Conservation (phyloP, 2,888 invertebrate genomes). For the Camponotus fellah region DNA sequence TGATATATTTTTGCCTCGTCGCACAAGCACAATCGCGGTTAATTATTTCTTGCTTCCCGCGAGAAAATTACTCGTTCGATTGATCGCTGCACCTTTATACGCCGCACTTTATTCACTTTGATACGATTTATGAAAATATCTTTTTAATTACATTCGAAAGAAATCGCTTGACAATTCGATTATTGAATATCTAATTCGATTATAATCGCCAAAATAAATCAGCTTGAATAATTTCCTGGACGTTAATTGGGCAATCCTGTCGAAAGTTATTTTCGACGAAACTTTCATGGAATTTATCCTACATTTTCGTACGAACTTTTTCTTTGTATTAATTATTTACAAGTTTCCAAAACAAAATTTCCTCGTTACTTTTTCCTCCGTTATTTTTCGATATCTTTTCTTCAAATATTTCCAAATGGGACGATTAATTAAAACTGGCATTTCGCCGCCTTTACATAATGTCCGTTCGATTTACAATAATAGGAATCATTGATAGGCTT, state of each 20-base stretch:
- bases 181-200: background rate
- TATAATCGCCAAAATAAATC: background rate
- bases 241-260: constrained; percentile 3
- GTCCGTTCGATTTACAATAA: constrained; percentile 34
- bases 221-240: constrained; percentile 15
- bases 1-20: constrained; percentile 37
- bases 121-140: constrained; percentile 26
- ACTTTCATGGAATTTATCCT: constrained; percentile 29
- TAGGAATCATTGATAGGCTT: constrained; percentile 33
- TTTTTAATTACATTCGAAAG: constrained; percentile 2
- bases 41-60: constrained; percentile 34
- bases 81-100: background rate
- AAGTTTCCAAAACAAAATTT: background rate
- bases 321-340: constrained; percentile 4
- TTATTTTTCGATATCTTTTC: background rate
- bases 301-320: background rate
- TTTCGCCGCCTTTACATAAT: constrained; percentile 10
- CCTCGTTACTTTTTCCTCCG: background rate
- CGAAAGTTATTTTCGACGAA: constrained; percentile 20
- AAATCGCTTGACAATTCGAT: background rate
- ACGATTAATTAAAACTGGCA: background rate
- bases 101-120: background rate
- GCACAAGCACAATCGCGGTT: constrained; percentile 7
- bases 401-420: background rate
- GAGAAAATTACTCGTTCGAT: background rate